A percentile compares a stretch with the other conserved stretches of the same genome.
These are phyloP conservation scores for Apamea anceps DNA, from an alignment of 2,888 invertebrate genomes.

Conservation along the genomic window DNA sequence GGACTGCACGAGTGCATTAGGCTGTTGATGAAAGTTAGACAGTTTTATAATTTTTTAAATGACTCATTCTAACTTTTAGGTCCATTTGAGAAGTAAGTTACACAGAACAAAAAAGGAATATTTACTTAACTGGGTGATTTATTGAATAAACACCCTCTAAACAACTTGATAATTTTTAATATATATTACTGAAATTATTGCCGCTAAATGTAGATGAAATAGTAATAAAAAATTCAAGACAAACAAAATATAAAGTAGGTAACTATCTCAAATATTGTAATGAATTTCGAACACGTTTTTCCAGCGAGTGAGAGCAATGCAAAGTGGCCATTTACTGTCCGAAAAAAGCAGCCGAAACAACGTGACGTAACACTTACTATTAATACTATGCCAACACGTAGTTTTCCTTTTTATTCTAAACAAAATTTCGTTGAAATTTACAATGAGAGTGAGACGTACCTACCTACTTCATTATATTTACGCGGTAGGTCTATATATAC, in stretches of 20 bases:
- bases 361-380: constrained; percentile 67
- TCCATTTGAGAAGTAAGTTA: not conserved
- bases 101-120: not conserved
- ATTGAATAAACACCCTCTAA: not conserved
- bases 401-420: constrained; percentile 57
- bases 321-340: constrained; percentile 65
- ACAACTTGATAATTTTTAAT: not conserved
- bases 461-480: constrained; percentile 15
- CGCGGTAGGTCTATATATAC: not conserved
- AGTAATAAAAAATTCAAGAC: constrained; percentile 24
- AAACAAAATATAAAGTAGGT: constrained; percentile 33
- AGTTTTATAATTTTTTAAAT: not conserved
- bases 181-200: not conserved
- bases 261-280: constrained; percentile 63
- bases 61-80: not conserved
- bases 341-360: constrained; percentile 67
- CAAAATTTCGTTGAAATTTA: constrained; percentile 53
- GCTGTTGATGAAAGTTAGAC: not conserved
- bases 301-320: constrained; percentile 68
- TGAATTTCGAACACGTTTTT: constrained; percentile 71
- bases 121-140: not conserved
- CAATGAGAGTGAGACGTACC: constrained; percentile 24
- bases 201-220: not conserved
- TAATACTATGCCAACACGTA: constrained; percentile 57
- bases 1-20: not conserved